phyloP scores from a whole-genome alignment of 2,113 vertebrate genomes.

The Camelus bactrianus region DNA sequence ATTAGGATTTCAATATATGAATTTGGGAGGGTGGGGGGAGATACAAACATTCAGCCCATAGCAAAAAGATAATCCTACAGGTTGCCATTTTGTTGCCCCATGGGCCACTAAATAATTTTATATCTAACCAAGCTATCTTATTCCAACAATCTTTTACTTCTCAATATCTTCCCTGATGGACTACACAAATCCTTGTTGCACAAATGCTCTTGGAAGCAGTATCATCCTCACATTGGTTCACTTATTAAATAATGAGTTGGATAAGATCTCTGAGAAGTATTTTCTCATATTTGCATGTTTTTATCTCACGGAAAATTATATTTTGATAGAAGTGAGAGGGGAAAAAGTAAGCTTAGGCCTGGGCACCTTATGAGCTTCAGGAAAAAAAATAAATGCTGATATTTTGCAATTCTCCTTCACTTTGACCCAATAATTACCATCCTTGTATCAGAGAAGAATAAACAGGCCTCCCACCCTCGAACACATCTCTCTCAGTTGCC shows the following conservation, averaged over 20 bases:
- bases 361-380: neutral
- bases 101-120: neutral
- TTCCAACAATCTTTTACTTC: neutral
- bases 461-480: neutral
- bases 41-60: neutral
- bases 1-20: neutral
- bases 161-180: neutral
- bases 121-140: neutral
- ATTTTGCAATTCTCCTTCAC: neutral
- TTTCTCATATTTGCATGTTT: constrained; percentile 24
- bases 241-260: neutral
- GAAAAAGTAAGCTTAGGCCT: neutral
- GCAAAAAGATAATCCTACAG: neutral
- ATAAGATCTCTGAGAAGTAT: constrained; percentile 46
- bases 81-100: neutral
- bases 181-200: neutral
- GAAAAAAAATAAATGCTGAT: neutral
- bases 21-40: too few species aligned
- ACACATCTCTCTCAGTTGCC: neutral
- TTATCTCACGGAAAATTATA: constrained; percentile 22
- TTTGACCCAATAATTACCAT: neutral
- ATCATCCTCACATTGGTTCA: neutral
- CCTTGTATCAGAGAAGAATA: neutral
- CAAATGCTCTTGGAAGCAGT: neutral
- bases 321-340: neutral